A percentile compares a stretch with the other conserved stretches of the same genome.
These are phyloP conservation scores for Chiroxiphia lanceolata DNA, from an alignment of 2,797 vertebrate genomes.

Conservation along the genomic window DNA sequence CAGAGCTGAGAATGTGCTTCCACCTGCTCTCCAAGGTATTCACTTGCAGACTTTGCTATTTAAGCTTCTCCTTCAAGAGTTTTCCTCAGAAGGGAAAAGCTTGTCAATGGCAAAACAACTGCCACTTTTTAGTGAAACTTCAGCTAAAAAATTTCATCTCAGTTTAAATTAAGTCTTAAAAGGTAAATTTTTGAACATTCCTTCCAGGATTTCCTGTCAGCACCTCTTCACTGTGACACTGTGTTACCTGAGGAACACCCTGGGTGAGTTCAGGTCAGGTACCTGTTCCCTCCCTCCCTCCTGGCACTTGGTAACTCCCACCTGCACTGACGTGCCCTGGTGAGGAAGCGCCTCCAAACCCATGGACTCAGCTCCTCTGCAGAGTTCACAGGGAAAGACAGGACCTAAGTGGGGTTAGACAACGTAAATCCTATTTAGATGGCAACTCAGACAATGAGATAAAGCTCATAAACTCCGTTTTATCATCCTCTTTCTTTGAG, in stretches of 20 bases:
- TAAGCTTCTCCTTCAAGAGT: neutral
- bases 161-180: fast-evolving
- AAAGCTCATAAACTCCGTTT: neutral
- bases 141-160: fast-evolving
- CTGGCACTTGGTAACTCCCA: fast-evolving
- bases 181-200: neutral
- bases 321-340: fast-evolving
- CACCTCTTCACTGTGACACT: fast-evolving
- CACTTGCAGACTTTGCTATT: neutral
- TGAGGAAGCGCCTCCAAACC: neutral
- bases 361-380: fast-evolving
- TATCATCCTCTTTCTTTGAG: neutral
- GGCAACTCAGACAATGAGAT: neutral
- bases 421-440: neutral
- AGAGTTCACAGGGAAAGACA: fast-evolving
- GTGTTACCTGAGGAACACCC: fast-evolving
- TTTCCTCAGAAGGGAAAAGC: neutral
- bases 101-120: neutral
- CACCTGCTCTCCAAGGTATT: neutral
- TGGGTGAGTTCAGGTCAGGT: neutral
- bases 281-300: neutral
- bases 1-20: fast-evolving
- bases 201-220: fast-evolving
- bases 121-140: neutral
- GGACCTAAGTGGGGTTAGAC: neutral